Base-by-base conservation (phyloP, 2,797 vertebrate species). In the Anguilla marmorata region DNA sequence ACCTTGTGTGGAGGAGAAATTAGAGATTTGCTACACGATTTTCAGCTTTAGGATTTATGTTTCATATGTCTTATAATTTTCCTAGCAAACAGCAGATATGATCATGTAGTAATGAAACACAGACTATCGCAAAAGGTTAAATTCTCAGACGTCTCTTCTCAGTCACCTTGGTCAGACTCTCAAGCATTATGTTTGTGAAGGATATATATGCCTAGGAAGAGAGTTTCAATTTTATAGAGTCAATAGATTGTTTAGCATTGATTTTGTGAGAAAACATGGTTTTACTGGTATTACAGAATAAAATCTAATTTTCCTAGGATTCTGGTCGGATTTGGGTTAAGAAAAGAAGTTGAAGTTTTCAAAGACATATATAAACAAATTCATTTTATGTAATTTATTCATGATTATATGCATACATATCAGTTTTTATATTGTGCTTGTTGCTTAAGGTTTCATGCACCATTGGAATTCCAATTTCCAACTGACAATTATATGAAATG, bases 51-150 rank as follows among this genome's bases (percentile, higher is more conserved):
- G 30, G 63, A 76, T 50, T 74, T 86, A 3, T 80, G 79, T 87
- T 80, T 87, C 48, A 50, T 37, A 86, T 72, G 72, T n/a, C 79
- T 76, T 80, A 58, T 82, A 56, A 8, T 82, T 87, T 58, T 33
- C 52, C 79, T 50, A n/a, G 79, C 41, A 50, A 50, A 79, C 33
- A 4, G 74, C 37, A 41, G 74, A 45, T 79, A 79, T 50, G 7
- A 82, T 82, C 45, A 50, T 48, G 8, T 69, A 50, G 16, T 50
- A 48, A 82, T 48, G 45, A 82, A 50, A 82, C 45, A n/a, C 41
- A 48, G 16, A 48, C 45, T 21, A 11, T 50, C 24, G 24, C 74
- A n/a, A 50, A 82, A 50, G 79, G 79, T 82, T 50, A 82, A 82
- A 50, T 8, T 82, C 50, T 45, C 50, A 50, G 79, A 45, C 24